Percentiles rank a stretch among this genome's conserved stretches.
phyloP scores from a whole-genome alignment of 2,888 invertebrate genomes.

The Margaritifera margaritifera region DNA sequence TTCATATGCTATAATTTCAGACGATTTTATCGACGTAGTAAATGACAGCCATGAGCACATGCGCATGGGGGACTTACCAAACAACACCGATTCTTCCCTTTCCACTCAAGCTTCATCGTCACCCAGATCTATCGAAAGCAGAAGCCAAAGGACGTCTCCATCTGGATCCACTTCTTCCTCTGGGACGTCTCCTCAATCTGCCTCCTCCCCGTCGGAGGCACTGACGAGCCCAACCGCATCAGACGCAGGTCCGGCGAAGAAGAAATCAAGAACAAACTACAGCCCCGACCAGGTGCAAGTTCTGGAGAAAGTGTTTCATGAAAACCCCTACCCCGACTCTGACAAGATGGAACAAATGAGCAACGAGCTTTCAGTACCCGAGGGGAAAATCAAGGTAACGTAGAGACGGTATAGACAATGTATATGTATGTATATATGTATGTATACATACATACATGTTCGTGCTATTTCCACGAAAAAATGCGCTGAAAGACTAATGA shows the following conservation, averaged over 20 bases:
- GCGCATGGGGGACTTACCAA: conserved; percentile 23
- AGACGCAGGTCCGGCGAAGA: conserved; percentile 30
- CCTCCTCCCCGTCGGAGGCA: conserved; percentile 13
- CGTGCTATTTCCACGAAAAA: neutral
- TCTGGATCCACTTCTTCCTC: conserved; percentile 26
- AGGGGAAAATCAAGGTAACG: conserved; percentile 52
- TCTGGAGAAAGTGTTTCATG: conserved; percentile 49
- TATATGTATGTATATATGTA: neutral
- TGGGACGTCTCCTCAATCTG: conserved; percentile 16
- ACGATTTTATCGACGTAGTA: conserved; percentile 28
- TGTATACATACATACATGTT: neutral
- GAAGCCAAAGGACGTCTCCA: conserved; percentile 26
- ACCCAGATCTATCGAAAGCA: conserved; percentile 28
- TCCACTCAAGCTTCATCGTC: conserved; percentile 37
- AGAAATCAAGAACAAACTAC: conserved; percentile 52
- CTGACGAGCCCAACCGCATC: conserved; percentile 29
- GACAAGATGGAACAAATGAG: conserved; percentile 50
- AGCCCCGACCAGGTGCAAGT: conserved; percentile 47
- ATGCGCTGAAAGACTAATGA: too few relatives aligned
- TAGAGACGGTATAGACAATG: neutral
- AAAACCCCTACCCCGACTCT: conserved; percentile 53
- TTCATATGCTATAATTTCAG: neutral
- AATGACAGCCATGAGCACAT: conserved; percentile 32
- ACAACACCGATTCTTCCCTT: conserved; percentile 43
- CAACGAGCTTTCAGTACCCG: conserved; percentile 45